Conservation (phyloP, 2,888 invertebrate species). For the Cataglyphis albicans region DNA sequence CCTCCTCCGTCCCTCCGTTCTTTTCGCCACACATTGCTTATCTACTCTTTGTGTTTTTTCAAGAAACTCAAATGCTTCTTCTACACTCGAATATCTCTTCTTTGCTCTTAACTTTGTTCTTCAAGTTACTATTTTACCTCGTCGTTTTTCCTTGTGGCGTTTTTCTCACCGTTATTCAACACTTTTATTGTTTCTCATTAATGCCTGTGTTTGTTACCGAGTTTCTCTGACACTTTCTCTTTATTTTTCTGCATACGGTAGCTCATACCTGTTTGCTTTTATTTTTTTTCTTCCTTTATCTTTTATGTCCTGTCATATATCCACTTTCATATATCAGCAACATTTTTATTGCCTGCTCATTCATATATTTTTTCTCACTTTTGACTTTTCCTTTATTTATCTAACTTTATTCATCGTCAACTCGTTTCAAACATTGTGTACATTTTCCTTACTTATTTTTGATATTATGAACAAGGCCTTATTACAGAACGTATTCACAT, state of each 20-base stretch:
- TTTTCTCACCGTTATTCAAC: slow-evolving; percentile 45
- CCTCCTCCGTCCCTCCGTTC: too few relatives aligned
- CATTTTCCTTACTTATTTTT: slow-evolving; percentile 35
- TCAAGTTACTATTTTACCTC: slow-evolving; percentile 37
- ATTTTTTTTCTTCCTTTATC: slow-evolving; percentile 8
- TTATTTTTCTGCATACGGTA: slow-evolving; percentile 46
- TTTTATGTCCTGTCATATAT: slow-evolving; percentile 16
- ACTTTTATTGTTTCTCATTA: slow-evolving; percentile 51
- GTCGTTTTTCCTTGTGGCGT: slow-evolving; percentile 21
- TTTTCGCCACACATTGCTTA: slow-evolving; percentile 39
- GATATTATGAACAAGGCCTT: slow-evolving; percentile 52
- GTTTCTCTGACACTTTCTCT: slow-evolving; percentile 11
- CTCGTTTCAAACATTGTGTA: background rate
- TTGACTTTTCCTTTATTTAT: slow-evolving; percentile 26
- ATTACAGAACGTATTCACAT: slow-evolving; percentile 1
- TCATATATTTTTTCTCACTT: background rate
- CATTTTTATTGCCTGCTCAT: slow-evolving; percentile 27
- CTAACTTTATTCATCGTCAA: background rate
- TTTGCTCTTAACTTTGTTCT: slow-evolving; percentile 35
- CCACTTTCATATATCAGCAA: slow-evolving; percentile 22
- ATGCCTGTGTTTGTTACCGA: slow-evolving; percentile 35
- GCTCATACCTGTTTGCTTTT: slow-evolving; percentile 1
- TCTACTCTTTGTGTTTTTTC: slow-evolving; percentile 26
- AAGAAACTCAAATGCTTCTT: slow-evolving; percentile 41
- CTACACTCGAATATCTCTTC: slow-evolving; percentile 36